A percentile compares a stretch with the other conserved stretches of the same genome.
phyloP scores from a whole-genome alignment of 2,113 vertebrate genomes.

The Carlito syrichta region DNA sequence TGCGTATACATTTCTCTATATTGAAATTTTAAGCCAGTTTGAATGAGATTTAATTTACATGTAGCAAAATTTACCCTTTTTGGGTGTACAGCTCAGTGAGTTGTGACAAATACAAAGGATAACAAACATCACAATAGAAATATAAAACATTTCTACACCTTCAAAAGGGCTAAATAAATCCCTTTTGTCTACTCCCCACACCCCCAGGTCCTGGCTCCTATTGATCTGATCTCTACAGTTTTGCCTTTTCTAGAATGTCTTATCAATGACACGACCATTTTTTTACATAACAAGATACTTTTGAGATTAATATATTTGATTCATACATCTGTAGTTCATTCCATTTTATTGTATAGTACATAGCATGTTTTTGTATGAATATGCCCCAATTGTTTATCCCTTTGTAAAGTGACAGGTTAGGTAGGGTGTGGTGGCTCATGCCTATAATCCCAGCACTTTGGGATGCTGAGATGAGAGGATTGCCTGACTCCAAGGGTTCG shows the following conservation, averaged over 20 bases:
- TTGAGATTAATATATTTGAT: neutral
- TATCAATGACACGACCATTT: neutral
- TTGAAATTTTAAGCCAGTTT: neutral
- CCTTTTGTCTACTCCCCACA: neutral
- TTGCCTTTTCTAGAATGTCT: neutral
- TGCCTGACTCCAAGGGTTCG: too few relatives aligned
- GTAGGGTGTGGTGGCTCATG: too few relatives aligned
- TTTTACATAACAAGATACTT: neutral
- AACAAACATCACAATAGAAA: neutral
- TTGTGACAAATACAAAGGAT: neutral
- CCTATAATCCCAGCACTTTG: too few relatives aligned
- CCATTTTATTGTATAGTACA: neutral
- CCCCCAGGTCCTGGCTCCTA: neutral
- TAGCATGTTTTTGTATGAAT: neutral
- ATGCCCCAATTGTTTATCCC: neutral
- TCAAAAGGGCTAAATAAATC: neutral
- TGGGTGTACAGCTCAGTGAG: neutral
- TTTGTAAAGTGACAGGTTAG: too few relatives aligned
- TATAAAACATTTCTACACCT: neutral
- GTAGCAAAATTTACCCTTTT: neutral
- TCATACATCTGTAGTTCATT: neutral
- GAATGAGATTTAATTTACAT: neutral
- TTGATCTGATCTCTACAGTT: neutral
- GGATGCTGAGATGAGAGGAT: too few relatives aligned
- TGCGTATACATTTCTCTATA: neutral